phyloP scores from a whole-genome alignment of 2,888 invertebrate genomes.

The Protophormia terraenovae region DNA sequence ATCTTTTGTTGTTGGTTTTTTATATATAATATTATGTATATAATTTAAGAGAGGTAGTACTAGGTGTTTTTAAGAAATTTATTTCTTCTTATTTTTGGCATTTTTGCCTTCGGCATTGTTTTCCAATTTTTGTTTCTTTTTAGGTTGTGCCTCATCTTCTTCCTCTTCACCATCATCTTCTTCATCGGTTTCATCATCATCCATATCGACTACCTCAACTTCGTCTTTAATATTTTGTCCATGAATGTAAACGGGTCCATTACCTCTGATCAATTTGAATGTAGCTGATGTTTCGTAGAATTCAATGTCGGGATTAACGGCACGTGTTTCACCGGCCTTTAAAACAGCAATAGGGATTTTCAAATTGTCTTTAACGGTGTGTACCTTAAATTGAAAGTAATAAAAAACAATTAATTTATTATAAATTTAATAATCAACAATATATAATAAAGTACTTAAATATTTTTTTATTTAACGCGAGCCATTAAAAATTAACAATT shows the following conservation, averaged over 20 bases:
- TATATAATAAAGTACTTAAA: background rate
- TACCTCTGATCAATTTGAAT: slow-evolving; percentile 89
- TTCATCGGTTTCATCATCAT: slow-evolving; percentile 88
- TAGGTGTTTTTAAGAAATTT: slow-evolving; percentile 68
- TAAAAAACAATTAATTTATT: background rate
- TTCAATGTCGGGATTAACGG: slow-evolving; percentile 90
- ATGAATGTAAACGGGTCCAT: slow-evolving; percentile 91
- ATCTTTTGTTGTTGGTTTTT: no score
- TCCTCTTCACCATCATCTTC: slow-evolving; percentile 84
- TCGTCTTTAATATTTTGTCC: slow-evolving; percentile 92
- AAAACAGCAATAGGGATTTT: slow-evolving; percentile 92
- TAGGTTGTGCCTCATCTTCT: slow-evolving; percentile 89
- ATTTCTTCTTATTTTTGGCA: slow-evolving; percentile 87
- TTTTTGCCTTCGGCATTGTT: slow-evolving; percentile 87
- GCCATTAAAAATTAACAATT: no score
- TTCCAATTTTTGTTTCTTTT: slow-evolving; percentile 89
- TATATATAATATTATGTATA: slow-evolving; percentile 50
- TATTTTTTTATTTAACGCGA: background rate
- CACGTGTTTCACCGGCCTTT: slow-evolving; percentile 89
- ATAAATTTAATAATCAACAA: background rate
- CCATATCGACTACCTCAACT: slow-evolving; percentile 90
- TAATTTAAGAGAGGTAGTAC: slow-evolving; percentile 63
- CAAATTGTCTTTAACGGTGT: slow-evolving; percentile 84
- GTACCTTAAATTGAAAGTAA: slow-evolving; percentile 74
- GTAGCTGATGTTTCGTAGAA: slow-evolving; percentile 94